Evolutionary conservation across 2,113 vertebrate genomes (phyloP).

Genomic region (Sturnira hondurensis): DNA sequence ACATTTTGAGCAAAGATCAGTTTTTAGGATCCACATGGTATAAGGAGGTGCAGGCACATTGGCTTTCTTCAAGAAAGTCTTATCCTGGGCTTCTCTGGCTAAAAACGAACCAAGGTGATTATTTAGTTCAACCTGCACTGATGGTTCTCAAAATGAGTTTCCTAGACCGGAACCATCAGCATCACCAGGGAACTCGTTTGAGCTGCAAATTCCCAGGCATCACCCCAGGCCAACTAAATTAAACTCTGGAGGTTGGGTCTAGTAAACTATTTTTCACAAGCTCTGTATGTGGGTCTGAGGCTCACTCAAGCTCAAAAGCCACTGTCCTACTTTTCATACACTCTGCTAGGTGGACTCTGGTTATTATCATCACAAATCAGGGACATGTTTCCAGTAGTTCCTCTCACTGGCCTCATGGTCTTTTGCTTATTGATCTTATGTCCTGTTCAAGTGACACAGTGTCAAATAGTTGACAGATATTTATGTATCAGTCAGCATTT

Average conservation of each 20-base stretch:
- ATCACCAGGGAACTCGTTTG: neutral
- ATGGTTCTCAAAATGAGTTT: neutral
- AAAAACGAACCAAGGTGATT: neutral
- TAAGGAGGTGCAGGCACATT: neutral
- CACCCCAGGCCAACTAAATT: neutral
- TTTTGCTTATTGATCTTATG: neutral
- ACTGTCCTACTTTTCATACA: neutral
- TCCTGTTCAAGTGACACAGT: neutral
- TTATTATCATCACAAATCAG: neutral
- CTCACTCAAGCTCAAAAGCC: neutral
- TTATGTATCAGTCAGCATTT: neutral
- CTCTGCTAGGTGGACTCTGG: neutral
- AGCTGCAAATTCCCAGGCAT: neutral
- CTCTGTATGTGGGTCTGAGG: neutral
- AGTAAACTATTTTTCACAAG: neutral
- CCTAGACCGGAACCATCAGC: neutral
- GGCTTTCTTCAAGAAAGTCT: neutral
- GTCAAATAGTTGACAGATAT: neutral
- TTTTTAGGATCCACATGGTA: neutral
- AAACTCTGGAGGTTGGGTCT: neutral
- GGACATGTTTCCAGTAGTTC: neutral
- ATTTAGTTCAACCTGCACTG: neutral
- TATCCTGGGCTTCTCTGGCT: neutral
- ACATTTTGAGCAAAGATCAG: neutral
- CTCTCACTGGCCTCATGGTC: neutral